Evolutionary conservation across 2,888 invertebrate genomes (phyloP).

Genomic region (Eupithecia vulgata): DNA sequence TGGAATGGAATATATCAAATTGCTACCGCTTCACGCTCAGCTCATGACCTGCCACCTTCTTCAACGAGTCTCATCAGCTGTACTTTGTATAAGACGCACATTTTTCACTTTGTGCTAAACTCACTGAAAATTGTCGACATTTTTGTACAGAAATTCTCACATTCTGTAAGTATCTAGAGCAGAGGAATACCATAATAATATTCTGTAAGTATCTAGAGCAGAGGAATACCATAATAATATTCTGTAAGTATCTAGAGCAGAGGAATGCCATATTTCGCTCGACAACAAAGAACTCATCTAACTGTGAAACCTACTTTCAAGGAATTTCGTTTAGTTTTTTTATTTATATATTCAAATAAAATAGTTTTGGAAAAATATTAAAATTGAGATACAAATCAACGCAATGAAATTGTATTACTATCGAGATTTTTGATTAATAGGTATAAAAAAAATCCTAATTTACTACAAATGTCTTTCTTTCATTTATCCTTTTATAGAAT

Average conservation of each 20-base stretch:
- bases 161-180: constrained; percentile 2
- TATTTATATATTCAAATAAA: no score
- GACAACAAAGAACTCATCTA: background rate
- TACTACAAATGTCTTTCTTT: no score
- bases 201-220: background rate
- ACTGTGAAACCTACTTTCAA: background rate
- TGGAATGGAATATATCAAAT: background rate
- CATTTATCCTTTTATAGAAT: no score
- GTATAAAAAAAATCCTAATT: no score
- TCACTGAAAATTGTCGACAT: background rate
- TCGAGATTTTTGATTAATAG: no score
- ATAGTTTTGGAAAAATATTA: background rate
- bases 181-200: background rate
- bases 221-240: background rate
- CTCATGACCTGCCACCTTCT: background rate
- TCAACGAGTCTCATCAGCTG: constrained; percentile 6
- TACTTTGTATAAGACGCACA: constrained; percentile 22
- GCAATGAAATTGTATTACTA: background rate
- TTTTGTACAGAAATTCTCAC: constrained; percentile 6
- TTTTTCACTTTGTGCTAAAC: constrained; percentile 19
- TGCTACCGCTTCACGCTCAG: constrained; percentile 14
- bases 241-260: background rate
- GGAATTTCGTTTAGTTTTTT: no score
- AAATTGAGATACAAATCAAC: background rate
- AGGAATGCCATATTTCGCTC: background rate